Evolutionary conservation across 2,113 vertebrate genomes (phyloP), one percentile per base, ranked within the genome.

Genomic region (Dinomys branickii): DNA sequence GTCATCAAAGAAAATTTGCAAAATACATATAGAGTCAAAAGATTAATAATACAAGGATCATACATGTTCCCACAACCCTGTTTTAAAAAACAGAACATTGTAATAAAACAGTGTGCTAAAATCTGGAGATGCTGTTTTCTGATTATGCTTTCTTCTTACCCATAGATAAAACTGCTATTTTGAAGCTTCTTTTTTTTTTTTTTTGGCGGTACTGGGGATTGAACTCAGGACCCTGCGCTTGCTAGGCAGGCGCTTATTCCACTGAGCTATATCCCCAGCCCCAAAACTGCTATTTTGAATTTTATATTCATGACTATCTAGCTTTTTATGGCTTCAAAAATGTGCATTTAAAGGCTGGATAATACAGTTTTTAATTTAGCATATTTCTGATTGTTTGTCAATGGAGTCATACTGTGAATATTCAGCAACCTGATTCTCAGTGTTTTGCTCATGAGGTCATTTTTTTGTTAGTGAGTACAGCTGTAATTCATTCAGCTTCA

Each of bases 31-130:
- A 17, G 73, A 63, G 24, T 65, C 56, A 69, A 92, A 82, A 59
- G 20, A 75, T 50, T 73, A 87, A 56, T 10, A 61, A 22, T 33
- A 47, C 3, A 63, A 88, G 12, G 44, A 92, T 90, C 19, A 80
- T 7, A 84, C 10, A 17, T 28, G 19, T 67, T 33, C 11, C 20
- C 35, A 30, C 1, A 87, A 26, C 6, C 4, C 19, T 54, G 0
- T 90, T 94, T 88, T 61, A 96, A 95, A 96, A 96, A 95, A 63
- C 9, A 67, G 77, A 85, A 33, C 41, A 54, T 87, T 86, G 86
- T 58, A 94, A 50, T 84, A 75, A 59, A 11, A 41, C 5, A 69
- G n/a, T 19, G 8, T 20, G 93, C 84, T 90, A 41, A 81, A 88
- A 85, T 59, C 13, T 87, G 2, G 33, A 65, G 50, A 10, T 33